Conservation (phyloP, 2,113 vertebrate species). For the Syngnathus scovelli region DNA sequence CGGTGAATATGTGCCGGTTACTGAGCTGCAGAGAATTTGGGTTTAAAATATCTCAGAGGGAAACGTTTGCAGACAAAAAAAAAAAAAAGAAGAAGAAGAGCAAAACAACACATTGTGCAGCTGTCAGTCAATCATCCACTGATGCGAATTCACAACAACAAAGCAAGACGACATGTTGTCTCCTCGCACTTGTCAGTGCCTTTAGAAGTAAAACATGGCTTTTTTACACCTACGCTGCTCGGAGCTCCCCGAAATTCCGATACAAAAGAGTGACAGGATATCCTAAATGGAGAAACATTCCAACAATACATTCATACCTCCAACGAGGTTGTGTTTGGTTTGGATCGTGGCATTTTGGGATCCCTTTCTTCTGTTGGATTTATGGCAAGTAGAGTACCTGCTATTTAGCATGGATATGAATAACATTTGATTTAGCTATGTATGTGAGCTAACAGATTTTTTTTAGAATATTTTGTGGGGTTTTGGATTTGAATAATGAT, state of each 20-base stretch:
- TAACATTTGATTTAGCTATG: no score
- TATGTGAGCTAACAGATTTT: no score
- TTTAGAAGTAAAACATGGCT: conserved; percentile 37
- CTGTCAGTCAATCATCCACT: conserved; percentile 35
- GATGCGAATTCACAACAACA: conserved; percentile 48
- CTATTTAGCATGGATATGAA: no score
- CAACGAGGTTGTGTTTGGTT: not conserved
- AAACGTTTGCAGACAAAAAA: conserved; percentile 26
- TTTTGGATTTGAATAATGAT: no score
- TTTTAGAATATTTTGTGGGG: no score
- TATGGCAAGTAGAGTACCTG: no score
- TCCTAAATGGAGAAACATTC: conserved; percentile 29
- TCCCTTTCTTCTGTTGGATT: no score
- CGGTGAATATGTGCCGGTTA: not conserved
- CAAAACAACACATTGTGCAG: conserved; percentile 41
- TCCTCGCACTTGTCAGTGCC: conserved; percentile 37
- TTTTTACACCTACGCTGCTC: conserved; percentile 23
- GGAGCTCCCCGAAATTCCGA: conserved; percentile 30
- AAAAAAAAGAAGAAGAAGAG: not conserved
- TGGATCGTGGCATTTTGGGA: not conserved
- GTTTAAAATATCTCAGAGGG: conserved; percentile 39
- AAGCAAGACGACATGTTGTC: conserved; percentile 41
- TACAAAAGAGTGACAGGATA: conserved; percentile 44
- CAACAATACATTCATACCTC: conserved; percentile 24
- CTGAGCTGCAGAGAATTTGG: conserved; percentile 18